Evolutionary conservation across 2,888 invertebrate genomes (phyloP), one percentile per base, ranked within the genome.

Genomic region (Agrochola lota): DNA sequence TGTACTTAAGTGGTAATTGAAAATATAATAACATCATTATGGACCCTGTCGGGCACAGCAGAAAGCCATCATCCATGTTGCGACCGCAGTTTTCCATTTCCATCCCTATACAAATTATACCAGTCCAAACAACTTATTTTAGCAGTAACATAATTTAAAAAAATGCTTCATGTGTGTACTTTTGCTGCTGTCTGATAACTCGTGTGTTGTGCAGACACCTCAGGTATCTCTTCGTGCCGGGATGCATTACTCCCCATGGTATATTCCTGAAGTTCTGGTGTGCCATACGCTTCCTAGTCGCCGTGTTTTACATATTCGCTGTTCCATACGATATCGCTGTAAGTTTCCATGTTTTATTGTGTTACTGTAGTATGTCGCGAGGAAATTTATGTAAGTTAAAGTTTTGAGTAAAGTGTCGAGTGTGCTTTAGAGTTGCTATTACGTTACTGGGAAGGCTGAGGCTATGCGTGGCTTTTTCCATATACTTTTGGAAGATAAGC

Each of bases 241-340:
- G 93, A 40, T 92, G 93, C 71, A 95, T 97, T 66, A 95, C 96
- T 60, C 97, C 97, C n/a, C 92, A 96, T 77, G 96, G 97, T 30
- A 89, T 95, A 66, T 97, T 97, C 83, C 87, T 97, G 69, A 96
- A 96, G 88, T 81, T 94, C 46, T 97, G 97, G 97, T 96, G 95
- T 74, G 67, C 90, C 0, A 59, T 96, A 26, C 91, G 97, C 63
- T 91, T 95, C 43, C 2, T 94, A 1, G 66, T 93, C 35, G 95
- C 96, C 1, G 52, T 95, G 15, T 94, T 92, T 82, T 95, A 96
- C 85, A 92, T 95, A 57, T 67, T 95, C 35, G 80, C 90, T 11
- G 92, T 95, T 4, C 97, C 97, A 0, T 96, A 95, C 85, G 92
- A 94, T 81, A 93, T 96, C 78, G 95, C 96, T 75, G 95, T 96